phyloP scores from a whole-genome alignment of 2,113 vertebrate species.

The Cygnus buccinator region DNA sequence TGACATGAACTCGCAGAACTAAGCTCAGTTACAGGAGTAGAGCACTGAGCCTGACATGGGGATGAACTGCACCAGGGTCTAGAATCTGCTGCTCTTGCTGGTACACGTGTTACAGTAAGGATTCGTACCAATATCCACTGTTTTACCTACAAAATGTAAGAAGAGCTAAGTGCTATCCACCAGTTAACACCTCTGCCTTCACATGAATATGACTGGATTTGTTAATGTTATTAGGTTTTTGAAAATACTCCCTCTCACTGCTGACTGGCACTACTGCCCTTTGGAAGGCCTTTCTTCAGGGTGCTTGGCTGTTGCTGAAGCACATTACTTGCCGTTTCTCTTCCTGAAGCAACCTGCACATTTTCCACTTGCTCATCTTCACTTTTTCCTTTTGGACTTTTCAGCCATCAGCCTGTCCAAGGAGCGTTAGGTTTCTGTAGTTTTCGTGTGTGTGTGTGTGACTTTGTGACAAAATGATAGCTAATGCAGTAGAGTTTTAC shows the following conservation, averaged over 20 bases:
- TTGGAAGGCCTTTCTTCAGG: background rate
- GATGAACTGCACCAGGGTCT: background rate
- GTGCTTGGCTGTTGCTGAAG: too few species aligned
- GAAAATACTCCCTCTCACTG: background rate
- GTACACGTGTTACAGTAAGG: fast-evolving
- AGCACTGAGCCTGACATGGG: background rate
- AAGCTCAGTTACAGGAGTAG: background rate
- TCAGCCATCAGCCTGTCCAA: background rate
- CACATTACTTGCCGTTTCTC: background rate
- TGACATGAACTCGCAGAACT: fast-evolving
- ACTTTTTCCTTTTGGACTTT: background rate
- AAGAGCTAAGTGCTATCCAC: background rate
- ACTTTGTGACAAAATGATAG: background rate
- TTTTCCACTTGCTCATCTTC: background rate
- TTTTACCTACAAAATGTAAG: background rate
- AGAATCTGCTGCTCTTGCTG: background rate
- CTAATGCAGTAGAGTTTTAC: background rate
- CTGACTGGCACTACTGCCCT: background rate
- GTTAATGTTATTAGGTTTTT: background rate
- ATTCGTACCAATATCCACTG: background rate
- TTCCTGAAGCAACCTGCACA: background rate
- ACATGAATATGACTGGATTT: background rate
- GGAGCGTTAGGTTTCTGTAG: too few species aligned
- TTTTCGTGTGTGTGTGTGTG: background rate
- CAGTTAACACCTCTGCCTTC: background rate